Percentiles rank a stretch among this genome's conserved stretches.
Evolutionary conservation across 2,113 vertebrate genomes (phyloP).

Genomic region (Hippocampus guttulatus): DNA sequence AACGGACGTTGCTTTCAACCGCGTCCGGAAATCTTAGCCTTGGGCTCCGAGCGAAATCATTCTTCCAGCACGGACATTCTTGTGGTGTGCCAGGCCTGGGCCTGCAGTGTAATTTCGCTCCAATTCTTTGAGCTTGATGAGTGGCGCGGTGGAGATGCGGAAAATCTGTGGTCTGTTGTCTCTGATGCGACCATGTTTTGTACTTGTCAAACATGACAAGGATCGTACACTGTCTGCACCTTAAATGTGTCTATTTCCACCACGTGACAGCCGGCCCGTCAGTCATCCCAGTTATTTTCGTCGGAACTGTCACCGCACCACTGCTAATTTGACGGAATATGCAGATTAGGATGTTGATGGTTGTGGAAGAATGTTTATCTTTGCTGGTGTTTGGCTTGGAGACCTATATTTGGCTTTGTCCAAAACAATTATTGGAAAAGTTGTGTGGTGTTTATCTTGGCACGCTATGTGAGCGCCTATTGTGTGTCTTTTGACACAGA

Average conservation of each 20-base stretch:
- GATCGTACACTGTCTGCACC: background rate
- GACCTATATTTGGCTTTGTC: constrained; percentile 1
- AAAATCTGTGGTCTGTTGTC: background rate
- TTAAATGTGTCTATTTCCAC: constrained; percentile 2
- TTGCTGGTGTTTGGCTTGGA: background rate
- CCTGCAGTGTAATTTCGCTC: background rate
- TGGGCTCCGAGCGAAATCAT: background rate
- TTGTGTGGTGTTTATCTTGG: background rate
- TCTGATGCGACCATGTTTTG: background rate
- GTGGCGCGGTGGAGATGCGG: background rate
- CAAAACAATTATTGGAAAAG: background rate
- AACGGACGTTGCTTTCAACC: background rate
- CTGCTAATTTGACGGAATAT: background rate
- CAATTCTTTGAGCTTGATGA: background rate
- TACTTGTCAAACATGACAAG: constrained; percentile 5
- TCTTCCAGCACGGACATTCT: background rate
- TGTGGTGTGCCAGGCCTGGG: background rate
- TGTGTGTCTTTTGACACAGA: background rate
- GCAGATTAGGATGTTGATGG: background rate
- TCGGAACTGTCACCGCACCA: background rate
- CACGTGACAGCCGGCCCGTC: background rate
- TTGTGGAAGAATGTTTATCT: background rate
- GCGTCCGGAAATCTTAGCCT: background rate
- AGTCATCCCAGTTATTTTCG: background rate
- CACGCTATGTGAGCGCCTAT: background rate